Percentiles rank a stretch among this genome's conserved stretches.
phyloP scores from a whole-genome alignment of 1,140 invertebrate genomes.

The Triops cancriformis region DNA sequence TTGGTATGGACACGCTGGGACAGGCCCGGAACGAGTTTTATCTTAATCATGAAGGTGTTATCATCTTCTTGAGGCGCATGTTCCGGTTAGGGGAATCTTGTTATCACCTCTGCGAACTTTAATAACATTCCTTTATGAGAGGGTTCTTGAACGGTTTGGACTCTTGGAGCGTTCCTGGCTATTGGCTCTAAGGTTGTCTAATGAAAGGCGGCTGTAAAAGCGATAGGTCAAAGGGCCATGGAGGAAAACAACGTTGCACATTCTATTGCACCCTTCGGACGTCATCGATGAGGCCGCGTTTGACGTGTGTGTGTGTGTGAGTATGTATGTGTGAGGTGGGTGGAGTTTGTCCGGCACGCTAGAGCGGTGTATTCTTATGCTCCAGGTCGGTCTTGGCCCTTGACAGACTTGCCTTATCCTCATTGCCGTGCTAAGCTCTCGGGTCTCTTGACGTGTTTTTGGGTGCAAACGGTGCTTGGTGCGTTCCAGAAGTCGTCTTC shows the following conservation, averaged over 20 bases:
- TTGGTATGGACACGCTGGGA: too few relatives aligned
- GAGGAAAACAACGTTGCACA: background rate
- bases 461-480: background rate
- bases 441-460: background rate
- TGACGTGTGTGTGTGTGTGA: background rate
- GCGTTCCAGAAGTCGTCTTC: background rate
- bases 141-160: too few relatives aligned
- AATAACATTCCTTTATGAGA: too few relatives aligned
- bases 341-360: background rate
- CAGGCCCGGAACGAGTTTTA: too few relatives aligned
- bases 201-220: background rate
- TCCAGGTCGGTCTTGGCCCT: conserved; percentile 11
- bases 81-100: too few relatives aligned
- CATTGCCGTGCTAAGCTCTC: conserved; percentile 3
- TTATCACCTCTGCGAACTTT: too few relatives aligned
- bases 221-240: background rate
- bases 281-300: background rate
- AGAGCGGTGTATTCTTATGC: background rate
- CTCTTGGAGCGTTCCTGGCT: background rate
- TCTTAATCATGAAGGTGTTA: too few relatives aligned
- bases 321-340: background rate
- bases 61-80: too few relatives aligned
- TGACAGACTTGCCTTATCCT: background rate
- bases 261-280: background rate
- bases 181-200: background rate